Evolutionary conservation across 2,888 invertebrate species (phyloP).

Genomic region (Drosophila flavopinicola): DNA sequence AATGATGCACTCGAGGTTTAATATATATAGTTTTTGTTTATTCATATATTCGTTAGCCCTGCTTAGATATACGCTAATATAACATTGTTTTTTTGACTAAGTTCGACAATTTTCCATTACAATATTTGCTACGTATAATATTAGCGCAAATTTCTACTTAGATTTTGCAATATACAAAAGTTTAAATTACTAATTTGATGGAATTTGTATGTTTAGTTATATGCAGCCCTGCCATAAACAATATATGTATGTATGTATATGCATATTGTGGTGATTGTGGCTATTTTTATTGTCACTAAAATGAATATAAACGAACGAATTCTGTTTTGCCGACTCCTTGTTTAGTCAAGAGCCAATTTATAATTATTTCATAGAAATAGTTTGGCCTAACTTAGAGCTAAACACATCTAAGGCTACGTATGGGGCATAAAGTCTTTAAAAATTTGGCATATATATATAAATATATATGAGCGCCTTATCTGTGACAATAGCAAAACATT

Average conservation of each 20-base stretch:
- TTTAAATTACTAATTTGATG: neutral
- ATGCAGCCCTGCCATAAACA: neutral
- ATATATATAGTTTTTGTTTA: neutral
- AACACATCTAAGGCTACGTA: constrained; percentile 58
- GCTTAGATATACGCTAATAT: neutral
- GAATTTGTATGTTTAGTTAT: neutral
- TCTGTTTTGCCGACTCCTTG: neutral
- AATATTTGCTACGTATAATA: constrained; percentile 11
- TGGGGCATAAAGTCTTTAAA: constrained; percentile 42
- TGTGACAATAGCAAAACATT: constrained; percentile 90
- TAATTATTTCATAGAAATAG: constrained; percentile 73
- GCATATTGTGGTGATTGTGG: neutral
- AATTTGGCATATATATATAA: neutral
- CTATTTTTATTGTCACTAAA: constrained; percentile 52
- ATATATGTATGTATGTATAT: neutral
- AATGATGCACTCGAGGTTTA: no score
- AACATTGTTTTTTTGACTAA: neutral
- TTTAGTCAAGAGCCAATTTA: constrained; percentile 2
- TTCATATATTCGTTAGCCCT: neutral
- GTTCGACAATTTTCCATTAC: neutral
- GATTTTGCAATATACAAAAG: constrained; percentile 26
- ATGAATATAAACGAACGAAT: constrained; percentile 82
- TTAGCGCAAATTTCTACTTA: neutral
- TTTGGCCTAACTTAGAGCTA: constrained; percentile 36
- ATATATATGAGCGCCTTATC: no score